A percentile compares a stretch with the other conserved stretches of the same genome.
Conservation (phyloP, 2,888 invertebrate genomes). For the Phanerotoma sp. region DNA sequence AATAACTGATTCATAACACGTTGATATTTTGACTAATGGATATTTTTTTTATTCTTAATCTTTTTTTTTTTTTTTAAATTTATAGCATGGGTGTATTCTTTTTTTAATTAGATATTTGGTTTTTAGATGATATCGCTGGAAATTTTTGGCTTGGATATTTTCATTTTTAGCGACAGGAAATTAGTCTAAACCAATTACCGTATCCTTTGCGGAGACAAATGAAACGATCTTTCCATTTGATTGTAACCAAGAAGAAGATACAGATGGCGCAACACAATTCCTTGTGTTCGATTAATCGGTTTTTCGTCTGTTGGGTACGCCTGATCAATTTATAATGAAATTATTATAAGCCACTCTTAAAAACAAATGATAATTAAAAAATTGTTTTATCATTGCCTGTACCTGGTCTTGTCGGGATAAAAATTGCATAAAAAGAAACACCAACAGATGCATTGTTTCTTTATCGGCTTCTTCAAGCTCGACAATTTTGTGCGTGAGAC, state of each 20-base stretch:
- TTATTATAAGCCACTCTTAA: constrained; percentile 1
- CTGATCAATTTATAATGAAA: constrained; percentile 46
- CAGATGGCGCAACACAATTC: constrained; percentile 86
- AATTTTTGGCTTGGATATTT: too few species aligned
- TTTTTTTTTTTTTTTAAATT: too few species aligned
- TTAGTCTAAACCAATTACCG: too few species aligned
- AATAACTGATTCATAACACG: too few species aligned
- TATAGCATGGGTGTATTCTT: too few species aligned
- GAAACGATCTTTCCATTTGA: constrained; percentile 85
- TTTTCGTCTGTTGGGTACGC: constrained; percentile 89
- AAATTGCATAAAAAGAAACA: constrained; percentile 97
- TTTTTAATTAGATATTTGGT: too few species aligned
- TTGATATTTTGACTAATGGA: too few species aligned
- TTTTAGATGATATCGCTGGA: too few species aligned
- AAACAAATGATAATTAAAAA: neutral
- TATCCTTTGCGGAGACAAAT: constrained; percentile 82
- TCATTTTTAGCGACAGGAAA: too few species aligned
- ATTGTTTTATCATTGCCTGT: too few species aligned
- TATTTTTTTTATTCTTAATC: too few species aligned
- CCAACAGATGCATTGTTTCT: constrained; percentile 91
- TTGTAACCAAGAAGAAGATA: constrained; percentile 93
- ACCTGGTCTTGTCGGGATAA: constrained; percentile 77
- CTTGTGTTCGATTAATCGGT: constrained; percentile 74
- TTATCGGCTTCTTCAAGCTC: constrained; percentile 94
- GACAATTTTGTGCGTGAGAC: constrained; percentile 81